A percentile compares a stretch with the other conserved stretches of the same genome.
phyloP scores from a whole-genome alignment of 1,140 invertebrate genomes.

The Metopolophium dirhodum region DNA sequence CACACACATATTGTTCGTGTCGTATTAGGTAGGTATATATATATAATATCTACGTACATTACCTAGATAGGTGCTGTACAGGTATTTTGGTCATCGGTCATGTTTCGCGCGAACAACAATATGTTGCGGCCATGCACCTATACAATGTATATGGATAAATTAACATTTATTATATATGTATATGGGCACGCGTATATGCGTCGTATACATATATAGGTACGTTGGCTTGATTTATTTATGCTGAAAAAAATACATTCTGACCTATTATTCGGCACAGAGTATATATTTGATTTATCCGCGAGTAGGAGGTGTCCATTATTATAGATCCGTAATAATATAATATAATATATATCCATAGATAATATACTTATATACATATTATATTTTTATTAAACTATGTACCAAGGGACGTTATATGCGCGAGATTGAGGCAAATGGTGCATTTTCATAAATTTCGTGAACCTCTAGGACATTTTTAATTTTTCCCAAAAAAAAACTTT shows the following conservation, averaged over 20 bases:
- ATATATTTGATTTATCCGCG: constrained; percentile 5
- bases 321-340: neutral
- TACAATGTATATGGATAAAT: neutral
- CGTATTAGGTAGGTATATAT: neutral
- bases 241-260: neutral
- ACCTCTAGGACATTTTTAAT: constrained; percentile 39
- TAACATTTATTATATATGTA: neutral
- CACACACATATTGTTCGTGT: neutral
- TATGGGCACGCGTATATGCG: neutral
- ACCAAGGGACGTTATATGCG: neutral
- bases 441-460: constrained; percentile 19
- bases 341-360: neutral
- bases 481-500: constrained; percentile 15
- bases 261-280: neutral
- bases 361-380: neutral
- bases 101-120: neutral
- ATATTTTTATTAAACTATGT: neutral
- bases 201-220: neutral
- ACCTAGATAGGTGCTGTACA: neutral
- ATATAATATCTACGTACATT: neutral
- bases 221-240: neutral
- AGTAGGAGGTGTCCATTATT: constrained; percentile 6
- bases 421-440: neutral
- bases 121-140: neutral
- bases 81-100: neutral